A percentile compares a stretch with the other conserved stretches of the same genome.
Conservation (phyloP, 2,797 vertebrate genomes). For the Lates japonicus region DNA sequence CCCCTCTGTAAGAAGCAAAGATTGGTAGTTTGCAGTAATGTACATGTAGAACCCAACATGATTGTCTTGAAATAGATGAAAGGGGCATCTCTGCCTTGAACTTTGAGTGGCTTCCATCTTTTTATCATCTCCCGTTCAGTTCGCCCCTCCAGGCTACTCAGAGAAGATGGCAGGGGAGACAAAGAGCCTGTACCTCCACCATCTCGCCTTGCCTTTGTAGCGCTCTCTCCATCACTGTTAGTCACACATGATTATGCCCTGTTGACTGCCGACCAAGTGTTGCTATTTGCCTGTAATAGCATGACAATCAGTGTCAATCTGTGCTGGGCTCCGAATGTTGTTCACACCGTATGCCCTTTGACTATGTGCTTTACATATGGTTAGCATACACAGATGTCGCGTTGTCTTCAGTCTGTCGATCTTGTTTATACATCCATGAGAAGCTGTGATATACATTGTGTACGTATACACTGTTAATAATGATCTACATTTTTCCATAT, state of each 20-base stretch:
- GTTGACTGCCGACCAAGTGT: slow-evolving; percentile 81
- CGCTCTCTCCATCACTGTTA: slow-evolving; percentile 78
- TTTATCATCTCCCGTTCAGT: slow-evolving; percentile 78
- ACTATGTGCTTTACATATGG: slow-evolving; percentile 78
- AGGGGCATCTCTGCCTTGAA: slow-evolving; percentile 85
- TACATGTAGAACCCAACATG: slow-evolving; percentile 80
- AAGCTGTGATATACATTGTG: slow-evolving; percentile 19
- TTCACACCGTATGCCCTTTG: slow-evolving; percentile 66
- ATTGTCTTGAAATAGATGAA: slow-evolving; percentile 88
- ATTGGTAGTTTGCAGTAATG: slow-evolving; percentile 80
- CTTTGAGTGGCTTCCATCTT: slow-evolving; percentile 86
- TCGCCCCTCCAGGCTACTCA: slow-evolving; percentile 76
- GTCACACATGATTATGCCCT: slow-evolving; percentile 87
- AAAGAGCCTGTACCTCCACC: slow-evolving; percentile 80
- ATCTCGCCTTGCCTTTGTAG: slow-evolving; percentile 78
- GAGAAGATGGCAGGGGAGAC: slow-evolving; percentile 78
- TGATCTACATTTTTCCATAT: slow-evolving; percentile 35
- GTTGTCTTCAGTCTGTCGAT: slow-evolving; percentile 13
- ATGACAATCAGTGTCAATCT: slow-evolving; percentile 85
- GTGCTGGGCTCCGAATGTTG: slow-evolving; percentile 64
- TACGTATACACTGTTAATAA: slow-evolving; percentile 44
- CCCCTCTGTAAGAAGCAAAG: slow-evolving; percentile 47
- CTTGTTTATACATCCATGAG: slow-evolving; percentile 43
- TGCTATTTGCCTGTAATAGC: slow-evolving; percentile 87
- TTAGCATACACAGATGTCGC: slow-evolving; percentile 67